Base-by-base conservation (phyloP, 2,113 vertebrate genomes). In the Circaetus cinerascens region DNA sequence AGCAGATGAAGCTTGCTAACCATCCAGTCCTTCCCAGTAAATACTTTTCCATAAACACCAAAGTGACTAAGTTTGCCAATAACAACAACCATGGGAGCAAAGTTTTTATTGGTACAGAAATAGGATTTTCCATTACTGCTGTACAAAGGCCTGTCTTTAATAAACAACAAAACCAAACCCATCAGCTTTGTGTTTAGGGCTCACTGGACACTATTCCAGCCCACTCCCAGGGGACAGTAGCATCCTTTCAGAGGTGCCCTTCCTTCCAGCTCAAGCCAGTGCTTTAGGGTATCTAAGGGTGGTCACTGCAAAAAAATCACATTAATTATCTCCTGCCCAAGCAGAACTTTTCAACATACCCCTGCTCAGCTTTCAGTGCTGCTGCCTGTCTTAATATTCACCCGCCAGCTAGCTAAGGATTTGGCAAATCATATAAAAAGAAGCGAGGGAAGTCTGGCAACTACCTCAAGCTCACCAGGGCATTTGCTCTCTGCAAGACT, bases 111-210 rank as follows among this genome's bases (percentile, higher is more conserved):
- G 94, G 89, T 69, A 83, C 93, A 95, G 93, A 92, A 97, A 96
- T 19, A 96, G 93, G 94, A 95, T 94, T 97, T 97, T 96, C 95
- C 95, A 1, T 87, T 81, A 48, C 86, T 91, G 91, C 94, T 95
- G 59, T 17, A 77, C 48, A 85, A 78, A 96, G 57, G 80, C 51
- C 96, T 90, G 95, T 26, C 74, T 95, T 90, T 56, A 93, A 94
- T 77, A 90, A 95, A 95, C 91, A 95, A 56, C 91, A 91, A 76
- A 71, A 15, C 74, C 91, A 85, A 78, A 9, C 25, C 86, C 93
- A 79, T n/a, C 67, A 72, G 89, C 74, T 91, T 38, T 88, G 66
- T 38, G 60, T 36, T 74, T 2, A 8, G 74, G 86, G 84, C 76
- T 73, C 74, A 51, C 64, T 75, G 93, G 74, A 89, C 53, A 55